These are phyloP conservation scores for Brachylomia viminalis DNA, from an alignment of 2,888 invertebrate species.

Conservation along the genomic window DNA sequence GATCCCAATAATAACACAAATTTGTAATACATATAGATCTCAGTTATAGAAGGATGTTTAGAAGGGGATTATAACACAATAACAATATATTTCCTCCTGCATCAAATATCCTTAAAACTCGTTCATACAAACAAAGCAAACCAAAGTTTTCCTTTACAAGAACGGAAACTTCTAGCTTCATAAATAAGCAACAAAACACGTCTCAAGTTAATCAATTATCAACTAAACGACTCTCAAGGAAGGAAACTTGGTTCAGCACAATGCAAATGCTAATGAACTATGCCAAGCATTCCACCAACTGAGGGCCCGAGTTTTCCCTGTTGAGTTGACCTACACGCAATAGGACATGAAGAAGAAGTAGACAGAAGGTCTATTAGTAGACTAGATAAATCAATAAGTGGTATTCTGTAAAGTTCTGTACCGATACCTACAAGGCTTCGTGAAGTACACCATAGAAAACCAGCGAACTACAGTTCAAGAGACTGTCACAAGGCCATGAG, in stretches of 20 bases:
- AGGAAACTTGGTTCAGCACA: constrained; percentile 19
- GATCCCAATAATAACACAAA: neutral
- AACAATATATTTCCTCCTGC: neutral
- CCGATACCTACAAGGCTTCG: neutral
- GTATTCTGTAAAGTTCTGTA: neutral
- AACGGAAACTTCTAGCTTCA: constrained; percentile 40
- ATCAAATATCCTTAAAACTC: constrained; percentile 28
- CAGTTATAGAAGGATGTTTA: constrained; percentile 13
- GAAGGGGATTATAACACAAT: neutral
- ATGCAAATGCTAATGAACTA: constrained; percentile 26
- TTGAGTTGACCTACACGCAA: constrained; percentile 45
- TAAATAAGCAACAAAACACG: constrained; percentile 30
- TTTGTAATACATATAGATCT: neutral
- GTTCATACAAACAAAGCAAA: constrained; percentile 20
- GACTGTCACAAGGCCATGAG: too few species aligned
- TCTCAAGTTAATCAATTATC: constrained; percentile 32
- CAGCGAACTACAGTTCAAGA: too few species aligned
- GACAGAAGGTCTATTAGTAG: constrained; percentile 35
- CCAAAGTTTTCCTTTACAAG: constrained; percentile 33
- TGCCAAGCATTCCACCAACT: constrained; percentile 22
- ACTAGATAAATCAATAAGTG: neutral
- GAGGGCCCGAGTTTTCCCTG: constrained; percentile 41
- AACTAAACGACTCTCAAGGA: constrained; percentile 34
- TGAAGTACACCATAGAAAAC: neutral
- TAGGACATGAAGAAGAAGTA: neutral